Evolutionary conservation across 2,888 invertebrate species (phyloP), one percentile per base, ranked within the genome.

Genomic region (Lasioglossum malachurum): DNA sequence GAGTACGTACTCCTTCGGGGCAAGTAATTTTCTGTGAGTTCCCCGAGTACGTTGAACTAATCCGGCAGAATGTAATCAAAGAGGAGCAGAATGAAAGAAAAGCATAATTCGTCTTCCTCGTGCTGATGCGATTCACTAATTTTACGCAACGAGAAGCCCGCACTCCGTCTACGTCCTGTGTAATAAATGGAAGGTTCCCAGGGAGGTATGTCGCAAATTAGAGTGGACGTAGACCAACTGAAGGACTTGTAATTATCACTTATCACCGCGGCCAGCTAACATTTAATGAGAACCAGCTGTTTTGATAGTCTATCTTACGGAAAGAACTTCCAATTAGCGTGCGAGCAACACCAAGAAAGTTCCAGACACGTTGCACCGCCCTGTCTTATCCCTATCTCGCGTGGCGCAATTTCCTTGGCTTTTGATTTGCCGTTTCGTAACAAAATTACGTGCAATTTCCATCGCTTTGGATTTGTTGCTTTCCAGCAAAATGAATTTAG

Each of bases 191-290:
- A 69, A 78, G 53, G 53, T 53, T 78, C 64, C 49, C 31, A 49
- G 74, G 14, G 49, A 74, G 41, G 69, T 60, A 75, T 75, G 84
- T 78, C 60, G 46, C 84, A 84, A 84, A 84, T 84, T 84, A 84
- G 69, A 84, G 84, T 78, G 78, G 41, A 84, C 78, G 46, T 38
- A 23, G 19, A n/a, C 75, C 72, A 35, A 41, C 74, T 27, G 64
- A 83, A 75, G 74, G 84, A 72, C 84, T 72, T 78, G 44, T 75
- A 84, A 78, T 84, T 84, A 84, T 75, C 78, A 78, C 75, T 75
- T 60, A 71, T 84, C 77, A 38, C 38, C 38, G 12, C 7, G 31
- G n/a, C 75, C 41, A 10, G 35, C 35, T 64, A 71, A 27, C 67
- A 31, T 69, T 69, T 64, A 44, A n/a, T 46, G 0, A 4, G 14